Conservation (phyloP, 2,113 vertebrate species). For the human (Homo sapiens) region DNA sequence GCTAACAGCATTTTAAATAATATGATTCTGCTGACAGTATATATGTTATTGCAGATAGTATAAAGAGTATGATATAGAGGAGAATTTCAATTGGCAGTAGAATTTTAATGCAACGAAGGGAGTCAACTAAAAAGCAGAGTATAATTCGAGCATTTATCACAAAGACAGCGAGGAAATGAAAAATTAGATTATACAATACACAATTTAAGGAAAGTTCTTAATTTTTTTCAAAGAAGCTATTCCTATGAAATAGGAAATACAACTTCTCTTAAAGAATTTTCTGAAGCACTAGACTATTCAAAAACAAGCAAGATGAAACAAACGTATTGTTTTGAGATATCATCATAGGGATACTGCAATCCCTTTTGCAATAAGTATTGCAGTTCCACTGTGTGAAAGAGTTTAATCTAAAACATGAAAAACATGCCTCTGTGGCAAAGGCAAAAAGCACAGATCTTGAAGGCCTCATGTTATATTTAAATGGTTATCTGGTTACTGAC, state of each 20-base stretch:
- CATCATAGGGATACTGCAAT: background rate
- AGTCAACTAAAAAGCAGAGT: slow-evolving; percentile 24
- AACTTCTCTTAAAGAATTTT: background rate
- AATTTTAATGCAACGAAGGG: slow-evolving; percentile 27
- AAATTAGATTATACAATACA: background rate
- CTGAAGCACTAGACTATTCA: background rate
- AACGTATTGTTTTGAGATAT: background rate
- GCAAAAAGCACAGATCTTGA: background rate
- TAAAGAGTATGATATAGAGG: background rate
- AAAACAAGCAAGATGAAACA: slow-evolving; percentile 30
- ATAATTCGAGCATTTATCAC: slow-evolving; percentile 33
- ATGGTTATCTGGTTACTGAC: slow-evolving; percentile 85
- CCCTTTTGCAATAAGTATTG: background rate
- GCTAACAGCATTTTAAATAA: background rate
- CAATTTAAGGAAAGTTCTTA: background rate
- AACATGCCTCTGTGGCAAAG: background rate
- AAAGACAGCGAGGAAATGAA: background rate
- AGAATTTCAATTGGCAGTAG: background rate
- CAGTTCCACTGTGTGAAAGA: background rate
- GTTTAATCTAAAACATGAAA: background rate
- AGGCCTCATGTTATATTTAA: background rate
- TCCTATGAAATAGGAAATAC: background rate
- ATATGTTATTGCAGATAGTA: background rate
- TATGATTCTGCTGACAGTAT: background rate
- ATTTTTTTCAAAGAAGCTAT: background rate